Conservation (phyloP, 2,113 vertebrate genomes). For the Tichodroma muraria region DNA sequence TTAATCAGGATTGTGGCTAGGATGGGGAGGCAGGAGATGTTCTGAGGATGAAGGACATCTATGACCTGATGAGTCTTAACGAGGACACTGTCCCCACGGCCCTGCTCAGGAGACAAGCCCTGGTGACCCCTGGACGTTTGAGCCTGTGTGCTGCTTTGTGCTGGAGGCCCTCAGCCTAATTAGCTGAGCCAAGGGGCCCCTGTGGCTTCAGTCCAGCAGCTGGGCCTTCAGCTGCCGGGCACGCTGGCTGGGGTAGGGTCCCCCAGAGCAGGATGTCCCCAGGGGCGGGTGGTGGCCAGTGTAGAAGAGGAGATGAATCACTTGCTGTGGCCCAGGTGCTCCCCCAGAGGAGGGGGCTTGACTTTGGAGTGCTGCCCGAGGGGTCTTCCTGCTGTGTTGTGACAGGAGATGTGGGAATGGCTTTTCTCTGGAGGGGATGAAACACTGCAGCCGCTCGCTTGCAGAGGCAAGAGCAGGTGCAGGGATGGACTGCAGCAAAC, state of each 20-base stretch:
- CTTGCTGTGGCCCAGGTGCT: background rate
- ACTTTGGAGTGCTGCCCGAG: background rate
- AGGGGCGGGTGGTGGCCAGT: background rate
- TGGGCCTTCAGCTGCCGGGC: too few species aligned
- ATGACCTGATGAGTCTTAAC: background rate
- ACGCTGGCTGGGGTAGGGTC: too few species aligned
- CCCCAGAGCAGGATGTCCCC: background rate
- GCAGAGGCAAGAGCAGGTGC: rapidly evolving
- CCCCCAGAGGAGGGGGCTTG: rapidly evolving
- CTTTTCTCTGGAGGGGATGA: background rate
- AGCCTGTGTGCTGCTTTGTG: background rate
- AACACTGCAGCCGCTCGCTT: rapidly evolving
- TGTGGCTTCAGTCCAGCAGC: rapidly evolving
- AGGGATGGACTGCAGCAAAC: background rate
- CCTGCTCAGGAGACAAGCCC: rapidly evolving
- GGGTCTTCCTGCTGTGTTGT: background rate
- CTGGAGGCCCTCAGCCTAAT: background rate
- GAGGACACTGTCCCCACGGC: background rate
- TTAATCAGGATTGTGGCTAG: background rate
- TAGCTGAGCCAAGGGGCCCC: rapidly evolving
- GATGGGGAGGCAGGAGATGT: background rate
- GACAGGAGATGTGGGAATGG: background rate
- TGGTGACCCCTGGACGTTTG: background rate
- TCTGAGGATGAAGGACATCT: rapidly evolving
- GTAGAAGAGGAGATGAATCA: background rate